Evolutionary conservation across 1,140 invertebrate genomes (phyloP).

Genomic region (Neodiprion pinetum): DNA sequence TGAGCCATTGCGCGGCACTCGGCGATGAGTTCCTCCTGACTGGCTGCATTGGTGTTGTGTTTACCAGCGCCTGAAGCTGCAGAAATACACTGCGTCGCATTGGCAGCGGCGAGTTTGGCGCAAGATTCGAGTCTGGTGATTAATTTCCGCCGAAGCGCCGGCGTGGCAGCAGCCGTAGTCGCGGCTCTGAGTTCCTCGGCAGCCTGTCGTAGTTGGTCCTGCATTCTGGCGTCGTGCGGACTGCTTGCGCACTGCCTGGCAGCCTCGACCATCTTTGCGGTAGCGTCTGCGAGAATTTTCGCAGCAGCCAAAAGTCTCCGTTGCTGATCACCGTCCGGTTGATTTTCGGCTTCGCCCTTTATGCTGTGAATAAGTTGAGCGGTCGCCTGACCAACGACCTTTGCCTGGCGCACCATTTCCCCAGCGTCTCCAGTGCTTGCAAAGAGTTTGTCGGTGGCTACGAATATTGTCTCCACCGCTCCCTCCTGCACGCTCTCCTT

Average conservation of each 20-base stretch:
- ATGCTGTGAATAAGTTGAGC: constrained; percentile 92
- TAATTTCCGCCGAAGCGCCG: constrained; percentile 79
- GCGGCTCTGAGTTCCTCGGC: constrained; percentile 92
- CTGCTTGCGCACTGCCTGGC: constrained; percentile 89
- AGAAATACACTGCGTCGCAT: constrained; percentile 90
- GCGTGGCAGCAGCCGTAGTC: constrained; percentile 83
- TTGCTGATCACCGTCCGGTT: constrained; percentile 89
- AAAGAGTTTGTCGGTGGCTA: constrained; percentile 89
- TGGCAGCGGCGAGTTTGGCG: constrained; percentile 86
- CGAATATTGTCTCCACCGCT: constrained; percentile 88
- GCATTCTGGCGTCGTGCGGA: constrained; percentile 83
- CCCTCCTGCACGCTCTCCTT: constrained; percentile 73
- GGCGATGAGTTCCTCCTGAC: constrained; percentile 76
- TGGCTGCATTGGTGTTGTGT: constrained; percentile 74
- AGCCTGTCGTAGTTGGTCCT: constrained; percentile 83
- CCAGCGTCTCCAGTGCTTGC: constrained; percentile 82
- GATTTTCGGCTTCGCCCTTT: constrained; percentile 90
- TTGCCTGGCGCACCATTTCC: constrained; percentile 95
- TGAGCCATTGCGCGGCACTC: constrained; percentile 82
- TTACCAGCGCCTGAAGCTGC: constrained; percentile 79
- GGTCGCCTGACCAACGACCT: constrained; percentile 91
- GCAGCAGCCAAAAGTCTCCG: constrained; percentile 89
- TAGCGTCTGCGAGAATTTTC: constrained; percentile 94
- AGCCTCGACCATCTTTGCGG: constrained; percentile 94
- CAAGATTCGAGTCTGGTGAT: constrained; percentile 79